Conservation (phyloP, 2,888 invertebrate species). For the Microplitis deprimator region DNA sequence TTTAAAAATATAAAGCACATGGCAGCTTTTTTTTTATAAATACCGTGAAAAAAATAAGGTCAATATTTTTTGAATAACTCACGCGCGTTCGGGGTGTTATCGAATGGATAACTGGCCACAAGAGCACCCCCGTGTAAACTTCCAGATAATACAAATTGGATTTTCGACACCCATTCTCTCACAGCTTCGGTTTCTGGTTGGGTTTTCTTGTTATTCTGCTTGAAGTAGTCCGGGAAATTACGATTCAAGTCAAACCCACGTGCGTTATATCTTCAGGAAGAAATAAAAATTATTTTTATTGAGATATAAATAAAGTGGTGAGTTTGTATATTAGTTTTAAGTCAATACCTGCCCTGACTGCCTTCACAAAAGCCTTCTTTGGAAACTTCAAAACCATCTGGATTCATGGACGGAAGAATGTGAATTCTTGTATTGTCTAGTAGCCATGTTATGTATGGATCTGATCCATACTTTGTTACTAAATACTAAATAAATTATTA, state of each 20-base stretch:
- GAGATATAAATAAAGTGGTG: too few relatives aligned
- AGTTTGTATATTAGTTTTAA: background rate
- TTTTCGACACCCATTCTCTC: slow-evolving; percentile 93
- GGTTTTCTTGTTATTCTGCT: slow-evolving; percentile 86
- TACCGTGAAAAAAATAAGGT: background rate
- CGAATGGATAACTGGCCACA: slow-evolving; percentile 97
- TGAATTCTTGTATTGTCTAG: slow-evolving; percentile 96
- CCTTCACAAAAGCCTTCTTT: slow-evolving; percentile 91
- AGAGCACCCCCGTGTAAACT: slow-evolving; percentile 95
- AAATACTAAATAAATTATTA: slow-evolving; percentile 76
- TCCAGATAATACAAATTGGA: slow-evolving; percentile 94
- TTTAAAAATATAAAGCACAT: background rate
- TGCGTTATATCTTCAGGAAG: slow-evolving; percentile 81
- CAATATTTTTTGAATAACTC: slow-evolving; percentile 72
- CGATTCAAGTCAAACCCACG: slow-evolving; percentile 93
- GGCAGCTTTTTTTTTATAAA: background rate
- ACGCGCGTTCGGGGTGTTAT: slow-evolving; percentile 95
- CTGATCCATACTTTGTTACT: slow-evolving; percentile 85
- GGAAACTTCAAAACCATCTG: slow-evolving; percentile 96
- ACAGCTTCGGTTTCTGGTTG: slow-evolving; percentile 97
- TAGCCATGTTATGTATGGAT: slow-evolving; percentile 90
- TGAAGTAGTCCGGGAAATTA: slow-evolving; percentile 96
- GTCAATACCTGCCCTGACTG: slow-evolving; percentile 83
- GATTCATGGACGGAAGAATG: slow-evolving; percentile 98
- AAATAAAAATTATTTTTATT: slow-evolving; percentile 9